These are phyloP conservation scores for Echinometra lucunter DNA, from an alignment of 53 echinoderm and acorn worm genomes.

Conservation along the genomic window DNA sequence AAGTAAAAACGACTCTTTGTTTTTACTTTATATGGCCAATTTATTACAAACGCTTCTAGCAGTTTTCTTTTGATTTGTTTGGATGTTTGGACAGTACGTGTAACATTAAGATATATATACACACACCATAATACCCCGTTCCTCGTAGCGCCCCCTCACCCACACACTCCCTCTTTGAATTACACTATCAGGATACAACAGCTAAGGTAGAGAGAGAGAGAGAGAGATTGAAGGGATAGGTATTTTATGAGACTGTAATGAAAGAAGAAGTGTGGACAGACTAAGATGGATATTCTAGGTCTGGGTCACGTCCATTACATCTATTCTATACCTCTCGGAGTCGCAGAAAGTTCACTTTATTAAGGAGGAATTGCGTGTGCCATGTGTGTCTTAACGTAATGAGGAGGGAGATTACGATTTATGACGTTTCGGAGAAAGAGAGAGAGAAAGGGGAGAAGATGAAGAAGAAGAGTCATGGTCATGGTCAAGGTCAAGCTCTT, in stretches of 20 bases:
- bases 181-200: background rate
- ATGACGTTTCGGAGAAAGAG: background rate
- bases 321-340: background rate
- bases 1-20: no score
- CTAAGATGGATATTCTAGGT: background rate
- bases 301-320: background rate
- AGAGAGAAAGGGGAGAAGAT: background rate
- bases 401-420: background rate
- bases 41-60: no score
- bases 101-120: no score
- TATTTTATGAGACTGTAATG: background rate
- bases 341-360: slow-evolving; percentile 2
- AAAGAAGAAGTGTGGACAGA: background rate
- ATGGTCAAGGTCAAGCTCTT: background rate
- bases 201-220: background rate
- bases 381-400: background rate
- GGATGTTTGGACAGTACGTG: no score
- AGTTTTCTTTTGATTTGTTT: no score
- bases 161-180: background rate
- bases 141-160: background rate
- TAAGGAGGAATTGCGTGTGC: background rate
- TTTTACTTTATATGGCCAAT: no score
- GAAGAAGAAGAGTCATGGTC: background rate
- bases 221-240: background rate
- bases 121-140: background rate